Conservation (phyloP, 2,113 vertebrate species). For the Rattus norvegicus region GRCr8 NC_086028.1:53994001-53994500, state of each 20-base stretch:
- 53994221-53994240: conserved; percentile 97
- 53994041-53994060: conserved; percentile 98
- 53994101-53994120: background rate
- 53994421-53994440: background rate
- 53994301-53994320: conserved; percentile 88
- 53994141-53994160: fast-evolving
- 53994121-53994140: fast-evolving
- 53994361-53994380: background rate
- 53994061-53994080: conserved; percentile 99
- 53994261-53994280: conserved; percentile 96
- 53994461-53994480: too few species aligned
- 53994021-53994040: conserved; percentile 98
- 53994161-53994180: conserved; percentile 94
- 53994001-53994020: conserved; percentile 97
- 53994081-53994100: conserved; percentile 83
- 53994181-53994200: conserved; percentile 98
- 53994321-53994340: fast-evolving
- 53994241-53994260: conserved; percentile 97
- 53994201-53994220: conserved; percentile 97
- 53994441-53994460: background rate
- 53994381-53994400: fast-evolving
- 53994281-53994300: conserved; percentile 97
- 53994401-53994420: background rate
- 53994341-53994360: fast-evolving
- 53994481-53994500: too few species aligned